Evolutionary conservation across 2,113 vertebrate genomes (phyloP).

Genomic region (Zosterops hypoxanthus): DNA sequence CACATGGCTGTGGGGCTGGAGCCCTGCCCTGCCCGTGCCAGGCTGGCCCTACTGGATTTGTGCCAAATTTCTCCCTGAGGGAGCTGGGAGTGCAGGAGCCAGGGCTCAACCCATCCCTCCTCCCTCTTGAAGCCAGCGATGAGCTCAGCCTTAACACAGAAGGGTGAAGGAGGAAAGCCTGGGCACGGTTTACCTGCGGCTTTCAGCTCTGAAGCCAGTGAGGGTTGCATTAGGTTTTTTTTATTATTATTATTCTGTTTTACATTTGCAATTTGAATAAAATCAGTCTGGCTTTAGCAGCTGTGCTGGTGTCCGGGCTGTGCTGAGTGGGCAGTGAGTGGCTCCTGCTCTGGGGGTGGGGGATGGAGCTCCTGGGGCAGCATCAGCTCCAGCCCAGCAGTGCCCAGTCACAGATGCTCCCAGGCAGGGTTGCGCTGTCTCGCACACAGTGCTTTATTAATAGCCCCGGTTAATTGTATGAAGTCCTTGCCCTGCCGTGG

Average conservation of each 20-base stretch:
- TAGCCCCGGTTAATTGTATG: not conserved
- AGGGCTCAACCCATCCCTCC: not conserved
- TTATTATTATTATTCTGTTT: slow-evolving; percentile 26
- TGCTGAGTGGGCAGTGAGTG: not conserved
- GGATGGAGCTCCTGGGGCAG: rapidly evolving
- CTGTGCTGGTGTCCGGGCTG: not conserved
- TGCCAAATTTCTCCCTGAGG: slow-evolving; percentile 49
- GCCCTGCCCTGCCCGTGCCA: not conserved
- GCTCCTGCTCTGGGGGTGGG: not conserved
- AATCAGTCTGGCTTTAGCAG: slow-evolving; percentile 41
- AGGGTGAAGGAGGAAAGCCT: not conserved
- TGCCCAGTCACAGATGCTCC: not conserved
- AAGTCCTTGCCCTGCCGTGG: rapidly evolving
- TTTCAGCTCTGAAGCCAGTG: not conserved
- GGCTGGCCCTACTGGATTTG: not conserved
- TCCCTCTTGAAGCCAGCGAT: not conserved
- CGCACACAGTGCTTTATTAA: not conserved
- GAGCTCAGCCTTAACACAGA: slow-evolving; percentile 27
- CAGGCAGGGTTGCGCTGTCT: not conserved
- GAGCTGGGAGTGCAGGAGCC: not conserved
- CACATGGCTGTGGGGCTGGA: not conserved
- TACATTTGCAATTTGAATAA: slow-evolving; percentile 54
- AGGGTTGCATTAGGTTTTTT: not conserved
- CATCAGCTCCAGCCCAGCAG: not conserved
- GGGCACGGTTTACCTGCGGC: not conserved